Conservation (phyloP, 2,888 invertebrate species). For the Prosapia bicincta region DNA sequence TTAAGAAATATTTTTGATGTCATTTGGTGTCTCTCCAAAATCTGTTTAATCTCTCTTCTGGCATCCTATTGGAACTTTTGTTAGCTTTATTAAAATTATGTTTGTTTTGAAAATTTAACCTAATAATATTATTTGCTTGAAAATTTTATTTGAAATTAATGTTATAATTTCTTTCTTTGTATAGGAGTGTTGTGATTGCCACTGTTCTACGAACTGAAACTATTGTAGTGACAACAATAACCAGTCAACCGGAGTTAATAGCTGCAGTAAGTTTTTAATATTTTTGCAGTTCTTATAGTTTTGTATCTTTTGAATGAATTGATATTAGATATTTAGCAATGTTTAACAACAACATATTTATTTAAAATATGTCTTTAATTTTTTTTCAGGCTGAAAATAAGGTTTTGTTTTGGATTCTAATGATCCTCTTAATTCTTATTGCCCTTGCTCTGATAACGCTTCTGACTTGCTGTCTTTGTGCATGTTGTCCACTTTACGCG, state of each 20-base stretch:
- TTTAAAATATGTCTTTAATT: not conserved
- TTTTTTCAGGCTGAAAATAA: constrained; percentile 67
- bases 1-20: too few species aligned
- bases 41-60: too few species aligned
- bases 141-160: too few species aligned
- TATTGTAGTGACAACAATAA: not conserved
- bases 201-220: constrained; percentile 56
- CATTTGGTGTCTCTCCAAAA: too few species aligned
- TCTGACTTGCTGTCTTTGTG: constrained; percentile 79
- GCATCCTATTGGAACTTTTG: too few species aligned
- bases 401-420: constrained; percentile 70
- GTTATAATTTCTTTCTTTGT: too few species aligned
- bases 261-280: constrained; percentile 21
- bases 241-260: constrained; percentile 21
- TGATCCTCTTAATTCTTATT: constrained; percentile 70
- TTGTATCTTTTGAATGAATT: not conserved
- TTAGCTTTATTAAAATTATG: too few species aligned
- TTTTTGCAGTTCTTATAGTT: too few species aligned
- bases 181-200: constrained; percentile 68
- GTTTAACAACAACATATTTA: not conserved
- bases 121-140: too few species aligned
- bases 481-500: constrained; percentile 76
- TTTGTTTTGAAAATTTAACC: too few species aligned
- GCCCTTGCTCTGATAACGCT: constrained; percentile 66
- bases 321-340: too few species aligned